Conservation (phyloP, 1,140 invertebrate genomes). For the Sitodiplosis mosellana region DNA sequence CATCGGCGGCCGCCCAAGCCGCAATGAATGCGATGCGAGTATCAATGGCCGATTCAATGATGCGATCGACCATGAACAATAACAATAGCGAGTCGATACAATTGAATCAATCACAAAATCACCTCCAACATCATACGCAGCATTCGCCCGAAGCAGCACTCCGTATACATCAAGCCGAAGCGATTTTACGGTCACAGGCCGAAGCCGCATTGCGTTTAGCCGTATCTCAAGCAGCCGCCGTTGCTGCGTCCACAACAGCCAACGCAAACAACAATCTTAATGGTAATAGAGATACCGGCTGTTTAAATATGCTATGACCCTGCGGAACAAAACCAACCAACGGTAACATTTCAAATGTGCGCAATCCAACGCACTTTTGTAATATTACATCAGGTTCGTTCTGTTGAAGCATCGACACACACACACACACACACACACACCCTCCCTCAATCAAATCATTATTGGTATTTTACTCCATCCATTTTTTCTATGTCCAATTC, state of each 20-base stretch:
- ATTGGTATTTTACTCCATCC: too few species aligned
- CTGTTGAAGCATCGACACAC: too few species aligned
- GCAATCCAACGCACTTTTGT: too few species aligned
- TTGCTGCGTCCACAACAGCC: slow-evolving; percentile 16
- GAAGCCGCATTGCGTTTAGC: slow-evolving; percentile 63
- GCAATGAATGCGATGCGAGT: slow-evolving; percentile 22
- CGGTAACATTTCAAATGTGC: too few species aligned
- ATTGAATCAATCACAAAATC: slow-evolving; percentile 16
- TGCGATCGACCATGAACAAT: slow-evolving; percentile 4
- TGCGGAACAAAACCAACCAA: too few species aligned
- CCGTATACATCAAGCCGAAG: slow-evolving; percentile 59
- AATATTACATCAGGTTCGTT: too few species aligned
- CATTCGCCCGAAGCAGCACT: slow-evolving; percentile 44
- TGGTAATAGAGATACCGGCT: slow-evolving; percentile 15
- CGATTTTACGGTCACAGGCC: slow-evolving; percentile 59
- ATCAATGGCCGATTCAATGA: slow-evolving; percentile 19
- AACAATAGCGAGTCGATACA: slow-evolving; percentile 2
- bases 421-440: too few species aligned
- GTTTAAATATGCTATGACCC: slow-evolving; percentile 1
- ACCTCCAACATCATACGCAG: slow-evolving; percentile 35
- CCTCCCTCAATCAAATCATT: too few species aligned
- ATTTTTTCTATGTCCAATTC: too few species aligned
- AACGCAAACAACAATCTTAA: slow-evolving; percentile 12
- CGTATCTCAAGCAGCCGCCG: slow-evolving; percentile 38
- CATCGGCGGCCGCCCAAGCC: slow-evolving; percentile 19